Evolutionary conservation across 2,113 vertebrate genomes (phyloP).

Genomic region (Siphamia tubifer): DNA sequence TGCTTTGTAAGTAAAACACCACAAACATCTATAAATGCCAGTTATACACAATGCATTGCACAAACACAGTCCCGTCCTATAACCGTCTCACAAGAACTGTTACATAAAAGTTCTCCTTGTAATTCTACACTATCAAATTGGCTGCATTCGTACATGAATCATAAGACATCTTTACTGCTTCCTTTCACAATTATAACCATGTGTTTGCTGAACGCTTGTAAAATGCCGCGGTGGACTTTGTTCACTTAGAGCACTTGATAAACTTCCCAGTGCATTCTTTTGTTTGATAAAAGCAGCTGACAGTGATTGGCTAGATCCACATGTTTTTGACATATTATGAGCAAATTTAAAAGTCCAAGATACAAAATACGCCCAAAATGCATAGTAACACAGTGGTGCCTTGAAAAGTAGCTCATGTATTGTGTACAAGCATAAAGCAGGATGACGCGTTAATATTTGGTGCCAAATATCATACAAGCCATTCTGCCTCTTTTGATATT

Average conservation of each 20-base stretch:
- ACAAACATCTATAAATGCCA: no score
- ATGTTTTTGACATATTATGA: neutral
- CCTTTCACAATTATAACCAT: conserved; percentile 18
- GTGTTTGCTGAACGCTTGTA: conserved; percentile 31
- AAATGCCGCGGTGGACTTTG: conserved; percentile 34
- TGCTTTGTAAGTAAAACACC: no score
- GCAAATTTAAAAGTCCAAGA: neutral
- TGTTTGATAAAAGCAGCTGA: conserved; percentile 13
- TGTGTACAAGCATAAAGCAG: neutral
- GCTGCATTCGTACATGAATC: conserved; percentile 6
- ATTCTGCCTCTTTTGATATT: neutral
- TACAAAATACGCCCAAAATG: neutral
- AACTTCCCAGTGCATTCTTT: conserved; percentile 34
- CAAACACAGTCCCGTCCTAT: no score
- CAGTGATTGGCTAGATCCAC: neutral
- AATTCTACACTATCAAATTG: neutral
- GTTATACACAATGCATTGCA: neutral
- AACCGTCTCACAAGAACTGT: neutral
- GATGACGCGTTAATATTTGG: neutral
- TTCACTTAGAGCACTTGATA: conserved; percentile 29
- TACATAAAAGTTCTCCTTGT: neutral
- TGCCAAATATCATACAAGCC: neutral
- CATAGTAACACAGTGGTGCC: neutral
- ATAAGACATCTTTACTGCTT: conserved; percentile 25
- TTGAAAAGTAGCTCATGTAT: neutral